Percentiles rank a stretch among this genome's conserved stretches.
phyloP scores from a whole-genome alignment of 2,888 invertebrate species.

The Aethes cnicana region DNA sequence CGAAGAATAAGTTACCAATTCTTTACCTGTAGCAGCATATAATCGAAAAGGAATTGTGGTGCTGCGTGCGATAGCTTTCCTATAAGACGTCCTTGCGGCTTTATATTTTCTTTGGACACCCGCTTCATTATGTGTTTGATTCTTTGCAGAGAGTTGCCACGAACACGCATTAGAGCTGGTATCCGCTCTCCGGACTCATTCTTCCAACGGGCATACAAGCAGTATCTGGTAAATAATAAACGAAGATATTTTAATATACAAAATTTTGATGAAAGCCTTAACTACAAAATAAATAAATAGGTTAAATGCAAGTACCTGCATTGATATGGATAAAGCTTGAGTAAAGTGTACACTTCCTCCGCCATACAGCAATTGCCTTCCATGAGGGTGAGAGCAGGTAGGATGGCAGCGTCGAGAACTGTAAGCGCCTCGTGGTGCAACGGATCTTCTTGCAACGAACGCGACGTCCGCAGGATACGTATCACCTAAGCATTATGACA shows the following conservation, averaged over 20 bases:
- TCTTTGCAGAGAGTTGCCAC: conserved; percentile 93
- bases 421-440: conserved; percentile 92
- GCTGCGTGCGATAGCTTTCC: conserved; percentile 98
- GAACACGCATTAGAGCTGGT: conserved; percentile 91
- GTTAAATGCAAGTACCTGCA: conserved; percentile 79
- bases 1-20: background rate
- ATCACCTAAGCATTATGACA: no score
- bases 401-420: conserved; percentile 92
- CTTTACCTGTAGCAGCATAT: conserved; percentile 85
- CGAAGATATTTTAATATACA: conserved; percentile 27
- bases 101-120: conserved; percentile 98
- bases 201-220: conserved; percentile 98
- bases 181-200: conserved; percentile 89
- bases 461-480: conserved; percentile 68
- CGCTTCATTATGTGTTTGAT: conserved; percentile 98
- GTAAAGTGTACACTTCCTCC: conserved; percentile 96
- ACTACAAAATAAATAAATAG: background rate
- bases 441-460: conserved; percentile 70
- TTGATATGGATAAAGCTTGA: conserved; percentile 93
- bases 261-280: conserved; percentile 24
- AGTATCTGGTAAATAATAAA: conserved; percentile 82
- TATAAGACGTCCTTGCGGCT: conserved; percentile 96
- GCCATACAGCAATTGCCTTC: conserved; percentile 97
- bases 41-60: conserved; percentile 97
- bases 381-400: conserved; percentile 95